A percentile compares a stretch with the other conserved stretches of the same genome.
phyloP scores from a whole-genome alignment of 37 sponge, comb jelly and placozoan genomes.

The Haliclona indistincta region DNA sequence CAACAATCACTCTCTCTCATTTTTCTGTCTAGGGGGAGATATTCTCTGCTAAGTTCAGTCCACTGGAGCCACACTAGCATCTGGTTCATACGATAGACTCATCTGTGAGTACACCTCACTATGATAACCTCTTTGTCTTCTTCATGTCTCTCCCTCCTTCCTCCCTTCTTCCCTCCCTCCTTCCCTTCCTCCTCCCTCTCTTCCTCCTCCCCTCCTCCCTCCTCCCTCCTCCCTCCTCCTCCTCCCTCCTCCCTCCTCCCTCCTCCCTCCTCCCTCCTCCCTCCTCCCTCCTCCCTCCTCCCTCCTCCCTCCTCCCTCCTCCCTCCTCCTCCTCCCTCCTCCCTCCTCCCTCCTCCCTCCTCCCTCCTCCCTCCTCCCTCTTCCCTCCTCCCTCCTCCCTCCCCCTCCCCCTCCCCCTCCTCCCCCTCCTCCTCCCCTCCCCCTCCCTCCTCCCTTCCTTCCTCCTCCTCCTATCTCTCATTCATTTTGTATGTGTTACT shows the following conservation, averaged over 20 bases:
- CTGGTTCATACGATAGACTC: slow-evolving; percentile 88
- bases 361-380: too few relatives aligned
- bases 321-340: too few relatives aligned
- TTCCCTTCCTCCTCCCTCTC: neutral
- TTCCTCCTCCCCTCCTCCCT: neutral
- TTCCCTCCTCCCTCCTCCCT: too few relatives aligned
- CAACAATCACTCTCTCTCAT: neutral
- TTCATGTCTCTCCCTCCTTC: neutral
- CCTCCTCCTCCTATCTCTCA: too few relatives aligned
- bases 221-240: neutral
- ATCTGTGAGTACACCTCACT: slow-evolving; percentile 69
- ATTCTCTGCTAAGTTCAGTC: slow-evolving; percentile 78
- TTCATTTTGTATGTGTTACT: too few relatives aligned
- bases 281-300: neutral
- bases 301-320: slow-evolving; percentile 2
- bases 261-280: neutral
- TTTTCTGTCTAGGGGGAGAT: slow-evolving; percentile 62
- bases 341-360: too few relatives aligned
- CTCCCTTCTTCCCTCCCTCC: slow-evolving; percentile 1
- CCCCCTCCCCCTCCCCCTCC: too few relatives aligned
- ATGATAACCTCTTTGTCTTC: neutral
- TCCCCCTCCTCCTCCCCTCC: too few relatives aligned
- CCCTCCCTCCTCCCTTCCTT: too few relatives aligned
- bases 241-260: neutral
- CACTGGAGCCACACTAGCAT: slow-evolving; percentile 91